These are phyloP conservation scores for Epinephelus malabaricus DNA, from an alignment of 2,797 vertebrate genomes.

Conservation along the genomic window DNA sequence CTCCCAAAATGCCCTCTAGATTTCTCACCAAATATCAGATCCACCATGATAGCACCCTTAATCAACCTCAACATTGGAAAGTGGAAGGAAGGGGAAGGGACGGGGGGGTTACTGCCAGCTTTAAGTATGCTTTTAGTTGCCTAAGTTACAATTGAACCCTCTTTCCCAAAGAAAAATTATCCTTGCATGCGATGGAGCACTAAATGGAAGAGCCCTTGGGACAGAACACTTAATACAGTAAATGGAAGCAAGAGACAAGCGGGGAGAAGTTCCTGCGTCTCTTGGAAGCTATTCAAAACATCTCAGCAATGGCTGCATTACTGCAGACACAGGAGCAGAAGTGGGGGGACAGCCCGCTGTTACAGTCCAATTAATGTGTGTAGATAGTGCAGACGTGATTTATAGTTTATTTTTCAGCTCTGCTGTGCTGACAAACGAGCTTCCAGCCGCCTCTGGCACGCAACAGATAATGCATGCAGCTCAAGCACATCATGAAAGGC, in stretches of 20 bases:
- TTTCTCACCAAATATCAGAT: slow-evolving; percentile 80
- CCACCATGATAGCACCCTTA: slow-evolving; percentile 75
- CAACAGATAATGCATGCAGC: slow-evolving; percentile 72
- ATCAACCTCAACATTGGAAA: slow-evolving; percentile 77
- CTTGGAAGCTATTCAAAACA: slow-evolving; percentile 79
- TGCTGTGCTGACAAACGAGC: slow-evolving; percentile 74
- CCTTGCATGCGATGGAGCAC: slow-evolving; percentile 81
- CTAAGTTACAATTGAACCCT: slow-evolving; percentile 66
- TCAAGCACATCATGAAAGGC: slow-evolving; percentile 77
- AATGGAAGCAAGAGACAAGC: slow-evolving; percentile 76
- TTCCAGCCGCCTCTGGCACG: slow-evolving; percentile 67
- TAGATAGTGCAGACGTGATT: slow-evolving; percentile 79
- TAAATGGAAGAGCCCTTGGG: slow-evolving; percentile 78
- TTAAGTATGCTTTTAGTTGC: slow-evolving; percentile 79
- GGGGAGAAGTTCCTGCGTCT: slow-evolving; percentile 62
- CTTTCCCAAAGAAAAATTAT: slow-evolving; percentile 74
- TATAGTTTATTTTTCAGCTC: slow-evolving; percentile 73
- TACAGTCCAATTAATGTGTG: slow-evolving; percentile 85
- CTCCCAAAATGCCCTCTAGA: slow-evolving; percentile 76
- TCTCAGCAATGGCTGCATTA: slow-evolving; percentile 59
- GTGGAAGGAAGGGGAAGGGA: slow-evolving; percentile 53
- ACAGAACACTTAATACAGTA: slow-evolving; percentile 79
- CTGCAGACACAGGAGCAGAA: slow-evolving; percentile 54
- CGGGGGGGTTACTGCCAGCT: slow-evolving; percentile 51
- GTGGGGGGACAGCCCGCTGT: slow-evolving; percentile 60